Percentiles rank a stretch among this genome's conserved stretches.
Evolutionary conservation across 2,888 invertebrate genomes (phyloP).

Genomic region (Cephus spinipes): DNA sequence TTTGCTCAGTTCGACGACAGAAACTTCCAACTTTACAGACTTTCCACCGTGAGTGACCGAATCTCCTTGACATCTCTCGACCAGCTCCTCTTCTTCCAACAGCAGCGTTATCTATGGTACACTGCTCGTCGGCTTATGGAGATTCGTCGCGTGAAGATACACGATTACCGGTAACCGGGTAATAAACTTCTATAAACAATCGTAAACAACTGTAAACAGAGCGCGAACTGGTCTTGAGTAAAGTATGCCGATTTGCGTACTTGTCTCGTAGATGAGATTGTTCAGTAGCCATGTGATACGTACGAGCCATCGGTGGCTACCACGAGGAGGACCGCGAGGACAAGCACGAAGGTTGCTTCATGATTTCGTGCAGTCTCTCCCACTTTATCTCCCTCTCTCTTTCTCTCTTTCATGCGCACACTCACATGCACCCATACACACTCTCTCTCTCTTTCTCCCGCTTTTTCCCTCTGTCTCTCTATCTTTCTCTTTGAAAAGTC

Average conservation of each 20-base stretch:
- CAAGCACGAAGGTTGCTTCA: background rate
- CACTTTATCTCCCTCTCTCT: background rate
- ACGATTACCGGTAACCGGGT: background rate
- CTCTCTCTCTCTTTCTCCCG: conserved; percentile 11
- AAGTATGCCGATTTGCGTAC: background rate
- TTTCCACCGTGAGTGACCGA: background rate
- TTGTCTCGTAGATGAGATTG: background rate
- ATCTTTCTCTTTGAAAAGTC: background rate
- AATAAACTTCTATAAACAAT: background rate
- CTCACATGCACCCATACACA: conserved; percentile 8
- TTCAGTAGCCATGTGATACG: background rate
- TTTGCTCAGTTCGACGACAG: background rate
- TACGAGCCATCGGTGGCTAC: background rate
- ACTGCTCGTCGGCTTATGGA: background rate
- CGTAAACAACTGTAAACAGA: background rate
- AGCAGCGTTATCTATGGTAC: background rate
- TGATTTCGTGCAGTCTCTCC: background rate
- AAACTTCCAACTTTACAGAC: background rate
- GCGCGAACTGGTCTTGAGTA: background rate
- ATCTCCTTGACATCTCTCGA: background rate
- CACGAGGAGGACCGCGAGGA: background rate
- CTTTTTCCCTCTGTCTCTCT: conserved; percentile 9
- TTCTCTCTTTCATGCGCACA: background rate
- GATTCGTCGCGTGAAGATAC: background rate
- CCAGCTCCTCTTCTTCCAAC: background rate